Evolutionary conservation across 2,888 invertebrate genomes (phyloP), one percentile per base, ranked within the genome.

Genomic region (Cheilosia scutellata): DNA sequence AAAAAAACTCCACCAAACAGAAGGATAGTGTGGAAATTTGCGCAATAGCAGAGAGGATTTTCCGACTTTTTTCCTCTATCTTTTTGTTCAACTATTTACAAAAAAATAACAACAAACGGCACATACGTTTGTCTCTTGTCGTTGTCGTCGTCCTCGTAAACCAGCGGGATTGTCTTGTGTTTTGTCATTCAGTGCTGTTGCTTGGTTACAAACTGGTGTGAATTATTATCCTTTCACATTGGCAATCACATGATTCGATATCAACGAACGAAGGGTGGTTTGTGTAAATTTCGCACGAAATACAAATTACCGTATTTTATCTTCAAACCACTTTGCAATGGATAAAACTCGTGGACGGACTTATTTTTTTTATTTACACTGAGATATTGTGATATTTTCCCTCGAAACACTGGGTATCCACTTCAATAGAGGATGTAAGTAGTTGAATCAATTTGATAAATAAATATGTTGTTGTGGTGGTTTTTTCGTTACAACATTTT

Each of bases 101-200:
- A 33, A 16, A 77, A 4, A 13, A 11, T 13, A 20, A 25, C 27
- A 60, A 42, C 20, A 58, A 55, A 37, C 55, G 49, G 20, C 2
- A 20, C 20, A 20, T 20, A 20, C 20, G 20, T 20, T 20, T 20
- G 20, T 20, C 20, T 20, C 27, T 16, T 11, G 16, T 29, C 47
- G 20, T 9, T 57, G 72, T 20, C 57, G 5, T 37, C 42, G 65
- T 20, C 55, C 51, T 25, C 16, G 42, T 29, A 49, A 55, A 16
- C 31, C 37, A 60, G 25, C 31, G 63, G 44, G 44, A 42, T 16
- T 53, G 9, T 63, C 37, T 49, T 70, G 63, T 84, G 79, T 79
- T 79, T 37, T 74, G 79, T 70, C 53, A 68, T 57, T 65, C 74
- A 63, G 68, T 79, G 70, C 83, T 84, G 83, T 84, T 84, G 83